A percentile compares a stretch with the other conserved stretches of the same genome.
These are phyloP conservation scores for Cyclura pinguis DNA, from an alignment of 2,797 vertebrate species.

Conservation along the genomic window DNA sequence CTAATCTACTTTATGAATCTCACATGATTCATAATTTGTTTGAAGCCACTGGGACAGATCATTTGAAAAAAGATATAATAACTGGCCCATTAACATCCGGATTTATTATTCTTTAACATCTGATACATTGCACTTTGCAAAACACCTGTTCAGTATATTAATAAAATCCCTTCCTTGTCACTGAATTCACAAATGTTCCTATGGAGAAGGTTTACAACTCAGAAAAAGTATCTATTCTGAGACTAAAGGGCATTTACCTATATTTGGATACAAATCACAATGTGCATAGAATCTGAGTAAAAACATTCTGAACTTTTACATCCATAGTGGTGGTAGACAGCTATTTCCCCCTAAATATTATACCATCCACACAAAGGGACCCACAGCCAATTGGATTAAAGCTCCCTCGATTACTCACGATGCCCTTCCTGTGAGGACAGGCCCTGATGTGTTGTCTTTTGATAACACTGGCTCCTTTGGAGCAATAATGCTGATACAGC, in stretches of 20 bases:
- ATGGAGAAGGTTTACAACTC: background rate
- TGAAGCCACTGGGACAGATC: background rate
- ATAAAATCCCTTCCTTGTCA: background rate
- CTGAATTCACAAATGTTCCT: background rate
- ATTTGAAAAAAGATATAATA: background rate
- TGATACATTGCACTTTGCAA: background rate
- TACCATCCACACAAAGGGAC: slow-evolving; percentile 40
- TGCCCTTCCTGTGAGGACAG: slow-evolving; percentile 83
- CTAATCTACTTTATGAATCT: background rate
- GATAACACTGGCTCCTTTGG: slow-evolving; percentile 84
- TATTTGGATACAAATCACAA: background rate
- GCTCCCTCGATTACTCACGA: slow-evolving; percentile 76
- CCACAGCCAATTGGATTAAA: slow-evolving; percentile 80
- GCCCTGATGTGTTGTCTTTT: slow-evolving; percentile 82
- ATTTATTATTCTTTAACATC: slow-evolving; percentile 4
- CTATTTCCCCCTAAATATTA: slow-evolving; percentile 3
- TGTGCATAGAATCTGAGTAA: background rate
- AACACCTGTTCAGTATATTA: background rate
- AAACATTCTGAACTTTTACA: too few species aligned
- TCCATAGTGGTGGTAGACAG: background rate
- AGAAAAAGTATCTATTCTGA: background rate
- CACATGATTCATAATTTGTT: background rate
- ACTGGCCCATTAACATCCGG: too few species aligned
- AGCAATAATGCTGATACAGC: slow-evolving; percentile 83
- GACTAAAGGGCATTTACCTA: background rate